A percentile compares a stretch with the other conserved stretches of the same genome.
Evolutionary conservation across 2,113 vertebrate genomes (phyloP).

Genomic region (human (Homo sapiens)): GRCh38 chr11:114087501-114088000

Average conservation of each 20-base stretch:
- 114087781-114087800: neutral
- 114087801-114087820: neutral
- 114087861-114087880: neutral
- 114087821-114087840: rapidly evolving
- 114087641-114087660: neutral
- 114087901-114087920: neutral
- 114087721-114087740: neutral
- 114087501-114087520: neutral
- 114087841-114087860: neutral
- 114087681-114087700: neutral
- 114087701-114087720: neutral
- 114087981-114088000: rapidly evolving
- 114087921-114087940: rapidly evolving
- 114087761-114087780: rapidly evolving
- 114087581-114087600: neutral
- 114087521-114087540: neutral
- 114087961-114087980: neutral
- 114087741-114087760: neutral
- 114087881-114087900: neutral
- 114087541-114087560: neutral
- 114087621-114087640: neutral
- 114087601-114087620: neutral
- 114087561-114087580: neutral
- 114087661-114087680: neutral
- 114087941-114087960: neutral